A percentile compares a stretch with the other conserved stretches of the same genome.
Evolutionary conservation across 2,113 vertebrate genomes (phyloP).

Genomic region (Xenopus laevis): DNA sequence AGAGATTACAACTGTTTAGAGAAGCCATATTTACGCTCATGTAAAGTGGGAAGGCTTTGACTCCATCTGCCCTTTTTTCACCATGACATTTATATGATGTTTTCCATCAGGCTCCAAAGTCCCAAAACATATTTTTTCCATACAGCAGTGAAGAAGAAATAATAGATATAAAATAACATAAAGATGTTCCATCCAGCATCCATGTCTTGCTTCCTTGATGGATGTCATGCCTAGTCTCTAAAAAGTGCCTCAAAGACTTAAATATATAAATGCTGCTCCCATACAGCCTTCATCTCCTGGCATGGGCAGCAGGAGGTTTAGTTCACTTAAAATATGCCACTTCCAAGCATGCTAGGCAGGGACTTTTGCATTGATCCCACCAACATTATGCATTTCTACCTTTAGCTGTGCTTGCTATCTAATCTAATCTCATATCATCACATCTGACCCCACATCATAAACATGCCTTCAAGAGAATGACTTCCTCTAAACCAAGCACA

Average conservation of each 20-base stretch:
- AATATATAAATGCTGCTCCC: slow-evolving; percentile 32
- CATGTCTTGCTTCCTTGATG: slow-evolving; percentile 11
- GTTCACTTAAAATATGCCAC: slow-evolving; percentile 13
- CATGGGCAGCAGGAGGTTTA: slow-evolving; percentile 24
- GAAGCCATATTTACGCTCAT: slow-evolving; percentile 21
- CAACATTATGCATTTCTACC: slow-evolving; percentile 1
- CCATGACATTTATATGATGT: background rate
- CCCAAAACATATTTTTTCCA: background rate
- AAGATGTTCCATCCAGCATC: slow-evolving; percentile 9
- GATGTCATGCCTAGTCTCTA: slow-evolving; percentile 18
- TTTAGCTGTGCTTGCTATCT: slow-evolving; percentile 8
- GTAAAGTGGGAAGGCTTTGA: slow-evolving; percentile 1
- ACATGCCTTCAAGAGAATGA: background rate
- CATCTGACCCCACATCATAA: background rate
- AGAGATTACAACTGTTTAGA: background rate
- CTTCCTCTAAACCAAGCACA: background rate
- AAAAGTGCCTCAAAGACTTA: slow-evolving; percentile 42
- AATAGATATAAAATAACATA: slow-evolving; percentile 1
- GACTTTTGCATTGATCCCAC: background rate
- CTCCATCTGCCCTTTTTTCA: background rate
- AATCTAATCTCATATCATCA: background rate
- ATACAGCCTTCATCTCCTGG: slow-evolving; percentile 24
- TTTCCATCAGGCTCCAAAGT: slow-evolving; percentile 10
- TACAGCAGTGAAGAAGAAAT: slow-evolving; percentile 2
- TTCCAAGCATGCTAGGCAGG: slow-evolving; percentile 30